These are phyloP conservation scores for Atrichornis clamosus DNA, from an alignment of 2,113 vertebrate species.

Conservation along the genomic window DNA sequence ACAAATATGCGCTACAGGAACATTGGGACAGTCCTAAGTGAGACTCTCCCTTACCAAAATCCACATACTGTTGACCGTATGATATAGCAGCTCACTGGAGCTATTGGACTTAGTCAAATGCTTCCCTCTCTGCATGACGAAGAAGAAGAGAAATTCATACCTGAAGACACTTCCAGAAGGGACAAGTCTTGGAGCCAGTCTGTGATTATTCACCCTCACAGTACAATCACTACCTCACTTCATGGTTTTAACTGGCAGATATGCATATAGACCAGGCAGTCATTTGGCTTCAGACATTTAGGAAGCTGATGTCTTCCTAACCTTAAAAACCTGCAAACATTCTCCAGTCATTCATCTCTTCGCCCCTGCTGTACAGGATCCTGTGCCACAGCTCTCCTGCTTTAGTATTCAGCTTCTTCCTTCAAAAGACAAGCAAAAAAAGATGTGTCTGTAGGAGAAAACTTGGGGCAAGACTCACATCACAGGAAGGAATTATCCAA, in stretches of 20 bases:
- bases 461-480: neutral
- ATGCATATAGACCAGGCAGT: neutral
- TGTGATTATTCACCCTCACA: neutral
- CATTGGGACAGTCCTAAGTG: neutral
- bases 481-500: neutral
- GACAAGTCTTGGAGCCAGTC: neutral
- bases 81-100: neutral
- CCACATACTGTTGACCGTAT: neutral
- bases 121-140: neutral
- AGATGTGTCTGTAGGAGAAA: neutral
- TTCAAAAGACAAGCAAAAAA: neutral
- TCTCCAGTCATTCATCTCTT: neutral
- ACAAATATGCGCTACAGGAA: neutral
- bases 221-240: neutral
- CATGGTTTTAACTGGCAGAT: neutral
- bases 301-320: neutral
- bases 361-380: fast-evolving
- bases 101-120: neutral
- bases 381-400: fast-evolving
- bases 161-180: neutral
- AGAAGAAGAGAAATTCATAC: neutral
- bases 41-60: neutral
- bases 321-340: neutral
- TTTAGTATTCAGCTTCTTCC: neutral
- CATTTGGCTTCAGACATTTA: neutral